phyloP scores from a whole-genome alignment of 2,888 invertebrate genomes.

The Scrobipalpa atriplicella region DNA sequence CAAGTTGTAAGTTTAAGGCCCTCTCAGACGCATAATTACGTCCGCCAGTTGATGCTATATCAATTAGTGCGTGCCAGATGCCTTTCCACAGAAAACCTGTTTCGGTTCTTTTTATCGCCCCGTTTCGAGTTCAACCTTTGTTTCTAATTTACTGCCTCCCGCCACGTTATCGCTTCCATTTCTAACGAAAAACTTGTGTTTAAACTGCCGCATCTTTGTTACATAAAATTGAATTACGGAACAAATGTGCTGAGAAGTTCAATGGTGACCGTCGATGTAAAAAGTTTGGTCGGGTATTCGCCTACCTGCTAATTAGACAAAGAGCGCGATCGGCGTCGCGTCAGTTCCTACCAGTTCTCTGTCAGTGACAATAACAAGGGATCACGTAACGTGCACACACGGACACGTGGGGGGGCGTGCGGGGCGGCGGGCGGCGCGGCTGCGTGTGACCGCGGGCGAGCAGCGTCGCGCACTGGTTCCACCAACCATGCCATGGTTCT shows the following conservation, averaged over 20 bases:
- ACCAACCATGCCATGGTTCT: too few relatives aligned
- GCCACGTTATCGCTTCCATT: constrained; percentile 16
- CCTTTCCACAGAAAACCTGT: constrained; percentile 70
- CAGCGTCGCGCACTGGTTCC: constrained; percentile 71
- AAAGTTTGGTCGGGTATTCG: constrained; percentile 63
- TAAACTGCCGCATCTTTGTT: constrained; percentile 34
- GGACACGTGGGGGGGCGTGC: constrained; percentile 52
- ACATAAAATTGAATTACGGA: constrained; percentile 52
- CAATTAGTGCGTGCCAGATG: constrained; percentile 79
- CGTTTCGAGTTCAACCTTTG: constrained; percentile 57
- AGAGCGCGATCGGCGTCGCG: constrained; percentile 64
- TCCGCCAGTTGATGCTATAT: constrained; percentile 68
- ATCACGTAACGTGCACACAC: constrained; percentile 71
- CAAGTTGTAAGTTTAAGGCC: constrained; percentile 35
- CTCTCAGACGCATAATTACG: constrained; percentile 54
- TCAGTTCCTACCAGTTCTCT: constrained; percentile 45
- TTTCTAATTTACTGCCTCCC: constrained; percentile 53
- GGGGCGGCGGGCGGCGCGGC: constrained; percentile 40
- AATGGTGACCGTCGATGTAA: constrained; percentile 48
- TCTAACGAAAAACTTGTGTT: constrained; percentile 24
- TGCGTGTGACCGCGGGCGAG: constrained; percentile 68
- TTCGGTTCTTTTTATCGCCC: constrained; percentile 65
- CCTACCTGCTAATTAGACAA: constrained; percentile 81
- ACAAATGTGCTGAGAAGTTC: constrained; percentile 44
- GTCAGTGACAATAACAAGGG: constrained; percentile 39